Base-by-base conservation (phyloP, 2,888 invertebrate genomes). In the Rapana venosa region DNA sequence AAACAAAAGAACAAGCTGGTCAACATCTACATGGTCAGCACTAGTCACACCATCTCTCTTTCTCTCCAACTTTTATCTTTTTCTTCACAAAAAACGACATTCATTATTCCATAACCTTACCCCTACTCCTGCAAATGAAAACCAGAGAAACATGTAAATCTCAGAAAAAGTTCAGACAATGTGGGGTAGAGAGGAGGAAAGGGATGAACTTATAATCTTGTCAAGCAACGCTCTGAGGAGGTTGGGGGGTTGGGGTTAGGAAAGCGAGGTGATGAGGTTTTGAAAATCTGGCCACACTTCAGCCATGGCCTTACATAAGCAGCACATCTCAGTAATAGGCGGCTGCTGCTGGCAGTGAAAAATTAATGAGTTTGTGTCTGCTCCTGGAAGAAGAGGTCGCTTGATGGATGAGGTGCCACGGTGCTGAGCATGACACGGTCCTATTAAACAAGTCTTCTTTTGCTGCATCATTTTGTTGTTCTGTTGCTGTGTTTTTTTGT, bases 291-390 rank as follows among this genome's bases (percentile, higher is more conserved):
- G 83, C 83, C 17, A 56, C 8, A 47, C 35, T 35, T 81, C 81
- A 30, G 6, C 5, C 35, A 32, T 4, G 47, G 47, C 8, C 8
- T 8, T 8, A 47, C 47, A 47, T 26, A 17, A 66, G 66, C 81
- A 6, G 35, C 35, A 81, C 35, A 32, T 35, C 66, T 17, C 87
- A 15, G 74, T 89, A 84, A 88, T 58, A 89, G 79, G 84, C 86
- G 81, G 58, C 89, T 86, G 61, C 85, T 66, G 79, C 85, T 58
- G 58, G 89, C 89, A 84, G 89, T 90, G 88, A 89, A 89, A 91
- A 91, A 91, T 91, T 91, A 91, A 90, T 90, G 91, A 91, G 90
- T 91, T 90, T 91, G 88, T 89, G 91, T 91, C 90, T 90, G 89
- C 56, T 36, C 66, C 26, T 74, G 70, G 90, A 91, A 90, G 87